phyloP scores from a whole-genome alignment of 2,113 vertebrate genomes.

The Cyanistes caeruleus region DNA sequence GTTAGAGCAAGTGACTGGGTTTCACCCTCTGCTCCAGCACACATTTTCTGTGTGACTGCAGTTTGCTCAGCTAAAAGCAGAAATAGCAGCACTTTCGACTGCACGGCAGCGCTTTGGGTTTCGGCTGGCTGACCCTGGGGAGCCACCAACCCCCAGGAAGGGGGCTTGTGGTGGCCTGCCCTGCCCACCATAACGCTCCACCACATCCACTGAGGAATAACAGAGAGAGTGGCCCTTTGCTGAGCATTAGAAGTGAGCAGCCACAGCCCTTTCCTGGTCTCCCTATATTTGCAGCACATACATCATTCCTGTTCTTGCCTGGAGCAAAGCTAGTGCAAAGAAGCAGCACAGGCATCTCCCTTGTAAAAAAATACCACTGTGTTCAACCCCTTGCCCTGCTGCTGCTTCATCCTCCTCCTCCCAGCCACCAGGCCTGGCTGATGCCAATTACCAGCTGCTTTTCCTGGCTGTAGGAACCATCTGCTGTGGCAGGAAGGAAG shows the following conservation, averaged over 20 bases:
- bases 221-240: neutral
- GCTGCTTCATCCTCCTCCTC: neutral
- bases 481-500: neutral
- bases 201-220: neutral
- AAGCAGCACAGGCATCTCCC: neutral
- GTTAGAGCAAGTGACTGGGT: neutral
- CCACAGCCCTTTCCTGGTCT: neutral
- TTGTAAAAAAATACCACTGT: neutral
- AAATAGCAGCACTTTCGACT: neutral
- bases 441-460: neutral
- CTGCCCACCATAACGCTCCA: rapidly evolving
- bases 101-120: rapidly evolving
- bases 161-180: neutral
- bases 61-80: slow-evolving; percentile 14
- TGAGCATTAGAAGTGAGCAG: neutral
- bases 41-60: neutral
- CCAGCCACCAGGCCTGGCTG: neutral
- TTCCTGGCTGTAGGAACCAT: neutral
- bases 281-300: neutral
- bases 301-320: neutral
- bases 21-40: neutral
- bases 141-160: neutral
- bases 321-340: neutral
- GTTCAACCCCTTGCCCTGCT: neutral
- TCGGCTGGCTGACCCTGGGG: neutral